These are phyloP conservation scores for Euglossa dilemma DNA, from an alignment of 1,140 invertebrate genomes.

Conservation along the genomic window DNA sequence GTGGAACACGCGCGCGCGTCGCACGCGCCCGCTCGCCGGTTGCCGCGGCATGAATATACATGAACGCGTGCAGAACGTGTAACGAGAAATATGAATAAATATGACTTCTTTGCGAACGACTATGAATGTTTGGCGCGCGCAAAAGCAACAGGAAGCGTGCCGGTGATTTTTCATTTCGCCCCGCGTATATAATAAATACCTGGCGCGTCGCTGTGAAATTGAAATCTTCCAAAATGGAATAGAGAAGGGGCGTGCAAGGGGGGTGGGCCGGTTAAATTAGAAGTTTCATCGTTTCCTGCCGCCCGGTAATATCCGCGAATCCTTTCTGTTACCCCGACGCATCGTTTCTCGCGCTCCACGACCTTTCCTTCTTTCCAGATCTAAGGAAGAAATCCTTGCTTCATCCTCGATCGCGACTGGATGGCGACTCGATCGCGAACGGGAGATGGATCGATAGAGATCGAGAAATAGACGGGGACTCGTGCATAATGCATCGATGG, in stretches of 20 bases:
- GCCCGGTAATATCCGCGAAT: background rate
- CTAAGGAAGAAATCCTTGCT: no score
- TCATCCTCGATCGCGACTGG: no score
- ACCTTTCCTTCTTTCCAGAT: no score
- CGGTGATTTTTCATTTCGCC: slow-evolving; percentile 61
- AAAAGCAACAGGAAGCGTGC: slow-evolving; percentile 47
- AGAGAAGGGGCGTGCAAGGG: no score
- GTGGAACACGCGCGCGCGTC: slow-evolving; percentile 9
- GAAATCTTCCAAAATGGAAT: slow-evolving; percentile 28
- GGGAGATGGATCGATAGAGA: slow-evolving; percentile 2
- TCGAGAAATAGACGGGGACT: slow-evolving; percentile 17
- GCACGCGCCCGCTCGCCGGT: background rate
- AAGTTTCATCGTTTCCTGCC: background rate
- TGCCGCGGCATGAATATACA: slow-evolving; percentile 57
- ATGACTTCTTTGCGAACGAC: slow-evolving; percentile 53
- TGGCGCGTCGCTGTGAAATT: slow-evolving; percentile 20
- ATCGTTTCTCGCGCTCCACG: no score
- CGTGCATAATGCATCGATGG: slow-evolving; percentile 43
- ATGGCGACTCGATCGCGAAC: no score
- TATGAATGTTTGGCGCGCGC: slow-evolving; percentile 51
- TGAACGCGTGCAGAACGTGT: slow-evolving; percentile 54
- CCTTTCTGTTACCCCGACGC: background rate
- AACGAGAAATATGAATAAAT: slow-evolving; percentile 59
- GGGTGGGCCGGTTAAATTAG: background rate
- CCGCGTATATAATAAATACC: slow-evolving; percentile 25